Base-by-base conservation (phyloP, 2,888 invertebrate species). In the Automeris io region DNA sequence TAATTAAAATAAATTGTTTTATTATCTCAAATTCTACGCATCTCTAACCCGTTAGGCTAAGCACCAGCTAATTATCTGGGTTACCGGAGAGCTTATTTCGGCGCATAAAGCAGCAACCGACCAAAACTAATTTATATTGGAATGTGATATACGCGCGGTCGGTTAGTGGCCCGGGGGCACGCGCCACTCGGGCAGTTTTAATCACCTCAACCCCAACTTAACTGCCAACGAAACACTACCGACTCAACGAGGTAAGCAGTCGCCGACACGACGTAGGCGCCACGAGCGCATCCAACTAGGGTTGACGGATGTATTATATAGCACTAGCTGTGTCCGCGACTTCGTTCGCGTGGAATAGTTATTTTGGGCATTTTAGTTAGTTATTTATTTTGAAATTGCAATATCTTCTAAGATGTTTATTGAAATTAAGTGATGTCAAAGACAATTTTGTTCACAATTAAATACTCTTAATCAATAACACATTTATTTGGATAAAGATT, bases 121-220 rank as follows among this genome's bases (percentile, higher is more conserved):
- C 71, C 61, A 74, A 82, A 86, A 83, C 80, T 79, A 85, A 86
- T 86, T 85, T 82, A 79, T 80, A 82, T 78, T 71, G 85, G 85
- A 85, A 86, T 86, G 85, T 82, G 82, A 82, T 82, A 76, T 81
- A 82, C 75, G 74, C 70, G 64, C 66, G 70, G 68, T 61, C 65
- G 62, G 59, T 51, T 49, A 47, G 47, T 42, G 64, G 72, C 78
- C 57, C 54, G 51, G 58, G 64, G 81, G 81, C 78, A 77, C 79
- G 81, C 73, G 77, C 37, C 41, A 35, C 57, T 54, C 63, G 60
- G 58, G 49, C 58, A 58, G 62, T 68, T 75, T 77, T 83, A 83
- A 82, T 83, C 80, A 81, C 71, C 74, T 77, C 65, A 62, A 68
- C 62, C 72, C 68, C 58, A 57, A 57, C 54, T 64, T 72, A 44